Evolutionary conservation across 2,888 invertebrate genomes (phyloP).

Genomic region (Sarcophaga variegata): DNA sequence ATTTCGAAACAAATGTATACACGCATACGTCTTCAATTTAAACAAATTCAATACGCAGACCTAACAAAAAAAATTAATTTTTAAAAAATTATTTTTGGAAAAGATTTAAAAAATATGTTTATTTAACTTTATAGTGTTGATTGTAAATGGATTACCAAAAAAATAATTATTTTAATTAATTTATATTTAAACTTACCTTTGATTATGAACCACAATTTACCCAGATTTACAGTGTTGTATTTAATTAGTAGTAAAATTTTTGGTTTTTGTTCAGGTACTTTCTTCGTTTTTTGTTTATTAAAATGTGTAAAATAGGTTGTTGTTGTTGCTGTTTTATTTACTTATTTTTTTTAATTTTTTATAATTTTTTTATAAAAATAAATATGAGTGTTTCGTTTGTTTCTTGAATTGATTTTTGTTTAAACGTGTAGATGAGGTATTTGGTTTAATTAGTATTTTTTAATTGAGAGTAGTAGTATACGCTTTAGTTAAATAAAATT

Average conservation of each 20-base stretch:
- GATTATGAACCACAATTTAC: constrained; percentile 79
- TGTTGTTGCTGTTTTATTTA: constrained; percentile 12
- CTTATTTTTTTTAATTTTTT: neutral
- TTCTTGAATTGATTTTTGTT: constrained; percentile 6
- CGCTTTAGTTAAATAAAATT: constrained; percentile 1
- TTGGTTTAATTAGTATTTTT: constrained; percentile 55
- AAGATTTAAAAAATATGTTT: no score
- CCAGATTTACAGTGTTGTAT: constrained; percentile 75
- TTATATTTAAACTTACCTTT: constrained; percentile 74
- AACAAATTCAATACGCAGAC: no score
- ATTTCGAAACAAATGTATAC: no score
- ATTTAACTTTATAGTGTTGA: constrained; percentile 10
- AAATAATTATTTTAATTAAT: neutral
- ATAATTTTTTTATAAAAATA: constrained; percentile 27
- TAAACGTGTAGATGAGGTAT: constrained; percentile 66
- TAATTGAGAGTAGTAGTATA: neutral
- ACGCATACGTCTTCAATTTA: no score
- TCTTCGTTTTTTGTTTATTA: neutral
- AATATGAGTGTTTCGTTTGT: neutral
- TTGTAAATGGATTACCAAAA: neutral
- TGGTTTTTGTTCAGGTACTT: constrained; percentile 57
- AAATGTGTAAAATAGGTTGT: constrained; percentile 24
- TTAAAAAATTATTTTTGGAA: no score
- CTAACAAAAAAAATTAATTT: no score
- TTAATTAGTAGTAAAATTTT: constrained; percentile 49